These are phyloP conservation scores for Petrocephalus sullivani DNA, from an alignment of 2,797 vertebrate genomes.

Conservation along the genomic window DNA sequence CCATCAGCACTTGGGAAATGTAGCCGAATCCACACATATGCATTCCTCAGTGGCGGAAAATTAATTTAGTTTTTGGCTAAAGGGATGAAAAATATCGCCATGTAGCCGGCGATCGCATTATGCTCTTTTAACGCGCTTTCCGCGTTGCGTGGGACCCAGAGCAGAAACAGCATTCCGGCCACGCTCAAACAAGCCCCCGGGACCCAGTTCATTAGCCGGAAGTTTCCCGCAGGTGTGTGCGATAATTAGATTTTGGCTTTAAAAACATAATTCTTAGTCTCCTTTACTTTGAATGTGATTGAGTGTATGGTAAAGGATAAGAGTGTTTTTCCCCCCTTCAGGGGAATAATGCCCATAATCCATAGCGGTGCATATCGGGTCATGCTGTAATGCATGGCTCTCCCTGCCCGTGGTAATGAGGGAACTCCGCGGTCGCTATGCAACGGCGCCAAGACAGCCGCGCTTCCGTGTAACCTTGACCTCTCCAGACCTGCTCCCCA, in stretches of 20 bases:
- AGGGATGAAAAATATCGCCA: not conserved
- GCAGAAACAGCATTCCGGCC: slow-evolving; percentile 71
- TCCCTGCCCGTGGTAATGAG: not conserved
- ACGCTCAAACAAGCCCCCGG: slow-evolving; percentile 70
- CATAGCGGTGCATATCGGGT: slow-evolving; percentile 52
- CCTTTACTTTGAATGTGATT: slow-evolving; percentile 51
- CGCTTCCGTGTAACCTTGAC: not conserved
- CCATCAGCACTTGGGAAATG: not conserved
- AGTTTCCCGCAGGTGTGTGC: slow-evolving; percentile 60
- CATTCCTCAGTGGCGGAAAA: not conserved
- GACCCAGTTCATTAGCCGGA: slow-evolving; percentile 69
- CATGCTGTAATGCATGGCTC: not conserved
- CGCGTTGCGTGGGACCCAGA: not conserved
- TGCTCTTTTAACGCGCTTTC: not conserved
- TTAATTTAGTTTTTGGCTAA: not conserved
- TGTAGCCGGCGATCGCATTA: not conserved
- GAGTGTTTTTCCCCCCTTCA: not conserved
- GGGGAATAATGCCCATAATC: slow-evolving; percentile 33
- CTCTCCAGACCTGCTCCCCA: not conserved
- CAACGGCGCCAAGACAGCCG: not conserved
- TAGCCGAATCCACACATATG: not conserved
- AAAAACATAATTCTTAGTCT: slow-evolving; percentile 64
- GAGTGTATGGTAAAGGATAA: slow-evolving; percentile 45
- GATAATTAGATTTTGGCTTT: slow-evolving; percentile 76
- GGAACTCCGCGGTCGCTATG: not conserved